These are phyloP conservation scores for Mimachlamys varia DNA, from an alignment of 2,888 invertebrate species.

Conservation along the genomic window DNA sequence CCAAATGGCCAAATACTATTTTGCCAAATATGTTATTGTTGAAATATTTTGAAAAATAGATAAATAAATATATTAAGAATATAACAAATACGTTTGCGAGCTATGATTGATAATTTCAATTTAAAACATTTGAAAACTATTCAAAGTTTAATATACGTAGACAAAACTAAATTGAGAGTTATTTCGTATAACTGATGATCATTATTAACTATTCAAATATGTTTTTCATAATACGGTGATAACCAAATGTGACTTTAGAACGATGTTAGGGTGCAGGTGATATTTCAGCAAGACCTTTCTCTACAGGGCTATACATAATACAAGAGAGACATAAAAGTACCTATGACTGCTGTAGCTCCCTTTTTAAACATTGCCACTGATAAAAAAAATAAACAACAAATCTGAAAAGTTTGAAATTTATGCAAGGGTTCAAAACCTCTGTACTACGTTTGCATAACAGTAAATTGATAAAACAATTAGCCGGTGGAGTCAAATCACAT, in stretches of 20 bases:
- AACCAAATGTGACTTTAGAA: conserved; percentile 2
- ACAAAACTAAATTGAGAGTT: too few relatives aligned
- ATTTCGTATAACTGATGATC: too few relatives aligned
- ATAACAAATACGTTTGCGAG: too few relatives aligned
- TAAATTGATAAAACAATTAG: not conserved
- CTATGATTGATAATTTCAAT: too few relatives aligned
- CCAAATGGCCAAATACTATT: too few relatives aligned
- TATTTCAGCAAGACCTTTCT: not conserved
- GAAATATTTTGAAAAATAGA: too few relatives aligned
- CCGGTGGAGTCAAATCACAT: too few relatives aligned
- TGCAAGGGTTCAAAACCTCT: not conserved
- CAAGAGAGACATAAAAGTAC: conserved; percentile 59
- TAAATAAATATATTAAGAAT: too few relatives aligned
- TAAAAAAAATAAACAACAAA: conserved; percentile 39
- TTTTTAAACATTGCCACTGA: conserved; percentile 99
- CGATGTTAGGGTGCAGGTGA: not conserved
- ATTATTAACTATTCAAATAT: too few relatives aligned
- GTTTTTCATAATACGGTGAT: not conserved
- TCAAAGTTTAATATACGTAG: too few relatives aligned
- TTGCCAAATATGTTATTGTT: too few relatives aligned
- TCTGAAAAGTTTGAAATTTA: not conserved
- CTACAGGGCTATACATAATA: conserved; percentile 7
- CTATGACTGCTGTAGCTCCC: conserved; percentile 96
- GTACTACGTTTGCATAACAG: not conserved
- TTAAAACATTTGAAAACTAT: too few relatives aligned